Percentiles rank a stretch among this genome's conserved stretches.
Conservation (phyloP, 2,113 vertebrate genomes). For the Calypte anna region DNA sequence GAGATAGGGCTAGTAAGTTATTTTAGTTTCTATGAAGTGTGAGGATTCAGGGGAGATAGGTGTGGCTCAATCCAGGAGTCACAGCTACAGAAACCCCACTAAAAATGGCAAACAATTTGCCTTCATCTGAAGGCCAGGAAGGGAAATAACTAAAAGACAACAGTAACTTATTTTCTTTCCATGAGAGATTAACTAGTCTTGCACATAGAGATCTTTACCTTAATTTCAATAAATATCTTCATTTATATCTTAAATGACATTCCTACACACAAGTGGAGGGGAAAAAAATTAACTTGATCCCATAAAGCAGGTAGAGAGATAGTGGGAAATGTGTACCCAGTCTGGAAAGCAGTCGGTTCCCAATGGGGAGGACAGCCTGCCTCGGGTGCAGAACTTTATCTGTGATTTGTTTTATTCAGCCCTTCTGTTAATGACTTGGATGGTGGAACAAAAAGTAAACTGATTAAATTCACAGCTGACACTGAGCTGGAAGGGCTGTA, state of each 20-base stretch:
- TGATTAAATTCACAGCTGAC: conserved; percentile 59
- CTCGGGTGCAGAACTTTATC: background rate
- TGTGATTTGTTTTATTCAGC: background rate
- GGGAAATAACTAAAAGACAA: background rate
- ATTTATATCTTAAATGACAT: background rate
- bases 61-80: background rate
- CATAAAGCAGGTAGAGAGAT: background rate
- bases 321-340: background rate
- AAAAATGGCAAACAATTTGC: background rate
- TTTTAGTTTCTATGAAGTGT: background rate
- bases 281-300: background rate
- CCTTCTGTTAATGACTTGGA: background rate
- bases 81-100: background rate
- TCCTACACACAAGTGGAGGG: background rate
- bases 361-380: background rate
- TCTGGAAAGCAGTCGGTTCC: background rate
- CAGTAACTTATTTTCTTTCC: background rate
- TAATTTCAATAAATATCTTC: background rate
- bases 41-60: background rate
- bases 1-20: background rate
- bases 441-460: background rate
- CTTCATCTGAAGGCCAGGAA: background rate
- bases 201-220: background rate
- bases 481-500: conserved; percentile 10
- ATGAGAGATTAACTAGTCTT: background rate